Evolutionary conservation across 2,113 vertebrate species (phyloP).

Genomic region (Gymnorhina tibicen): DNA sequence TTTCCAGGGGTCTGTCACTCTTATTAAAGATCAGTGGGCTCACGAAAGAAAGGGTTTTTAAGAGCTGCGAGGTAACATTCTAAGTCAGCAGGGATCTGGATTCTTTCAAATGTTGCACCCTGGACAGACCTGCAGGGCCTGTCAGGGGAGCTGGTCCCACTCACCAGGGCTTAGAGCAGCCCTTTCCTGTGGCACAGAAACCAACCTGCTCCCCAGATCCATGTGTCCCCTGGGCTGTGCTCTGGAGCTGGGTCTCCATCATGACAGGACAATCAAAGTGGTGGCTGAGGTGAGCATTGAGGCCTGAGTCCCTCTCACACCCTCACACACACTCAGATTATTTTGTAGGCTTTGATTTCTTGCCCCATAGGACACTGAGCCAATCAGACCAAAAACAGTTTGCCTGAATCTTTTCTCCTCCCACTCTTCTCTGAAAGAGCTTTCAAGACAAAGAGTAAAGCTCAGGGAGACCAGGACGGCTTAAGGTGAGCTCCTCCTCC

Average conservation of each 20-base stretch:
- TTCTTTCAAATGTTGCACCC: background rate
- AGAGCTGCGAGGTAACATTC: background rate
- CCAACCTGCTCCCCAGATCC: background rate
- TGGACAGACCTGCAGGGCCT: background rate
- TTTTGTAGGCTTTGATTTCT: background rate
- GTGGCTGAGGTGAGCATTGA: background rate
- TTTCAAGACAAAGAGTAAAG: background rate
- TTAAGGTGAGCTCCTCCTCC: background rate
- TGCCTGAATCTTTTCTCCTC: background rate
- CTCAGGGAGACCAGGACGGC: fast-evolving
- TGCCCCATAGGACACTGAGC: background rate
- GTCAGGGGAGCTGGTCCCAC: background rate
- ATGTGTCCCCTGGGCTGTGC: background rate
- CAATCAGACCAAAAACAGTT: background rate
- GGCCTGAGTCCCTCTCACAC: background rate
- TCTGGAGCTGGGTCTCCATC: background rate
- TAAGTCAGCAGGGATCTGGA: background rate
- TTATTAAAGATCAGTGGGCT: background rate
- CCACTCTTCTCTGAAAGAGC: background rate
- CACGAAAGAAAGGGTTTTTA: background rate
- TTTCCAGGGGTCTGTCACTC: background rate
- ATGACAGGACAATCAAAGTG: background rate
- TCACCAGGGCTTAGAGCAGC: background rate
- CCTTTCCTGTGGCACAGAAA: background rate
- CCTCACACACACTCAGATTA: background rate